phyloP scores from a whole-genome alignment of 2,888 invertebrate genomes.

The Zootermopsis nevadensis region DNA sequence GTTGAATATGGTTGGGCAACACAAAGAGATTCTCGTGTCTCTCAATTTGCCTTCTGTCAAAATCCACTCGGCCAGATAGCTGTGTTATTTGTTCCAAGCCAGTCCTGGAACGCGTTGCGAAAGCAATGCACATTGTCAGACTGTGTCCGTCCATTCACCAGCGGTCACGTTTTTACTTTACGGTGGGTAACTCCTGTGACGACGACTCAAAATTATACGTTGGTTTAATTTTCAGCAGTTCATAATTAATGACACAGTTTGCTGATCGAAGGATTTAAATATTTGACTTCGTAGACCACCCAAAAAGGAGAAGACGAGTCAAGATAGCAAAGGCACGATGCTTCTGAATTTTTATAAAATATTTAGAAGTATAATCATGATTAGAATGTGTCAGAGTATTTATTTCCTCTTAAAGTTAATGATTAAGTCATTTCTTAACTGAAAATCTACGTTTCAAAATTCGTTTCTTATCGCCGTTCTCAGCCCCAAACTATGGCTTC shows the following conservation, averaged over 20 bases:
- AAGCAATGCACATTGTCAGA: not conserved
- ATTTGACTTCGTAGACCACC: not conserved
- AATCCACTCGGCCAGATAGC: too few species aligned
- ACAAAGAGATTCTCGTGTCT: too few species aligned
- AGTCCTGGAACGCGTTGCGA: not conserved
- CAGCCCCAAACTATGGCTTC: too few species aligned
- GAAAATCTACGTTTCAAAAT: too few species aligned
- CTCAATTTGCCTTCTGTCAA: too few species aligned
- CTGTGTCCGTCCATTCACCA: constrained; percentile 22
- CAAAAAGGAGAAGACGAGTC: not conserved
- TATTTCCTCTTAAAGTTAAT: too few species aligned
- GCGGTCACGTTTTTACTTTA: constrained; percentile 9
- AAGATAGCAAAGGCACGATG: not conserved
- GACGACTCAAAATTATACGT: constrained; percentile 13
- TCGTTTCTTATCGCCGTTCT: too few species aligned
- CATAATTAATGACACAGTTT: constrained; percentile 25
- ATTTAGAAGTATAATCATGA: not conserved
- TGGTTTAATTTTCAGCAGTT: constrained; percentile 15
- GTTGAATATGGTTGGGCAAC: too few species aligned
- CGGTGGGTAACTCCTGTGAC: constrained; percentile 13
- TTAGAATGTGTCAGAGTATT: not conserved
- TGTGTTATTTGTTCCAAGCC: too few species aligned
- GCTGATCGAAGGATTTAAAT: constrained; percentile 23
- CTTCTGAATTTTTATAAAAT: not conserved
- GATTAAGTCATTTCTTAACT: too few species aligned